A percentile compares a stretch with the other conserved stretches of the same genome.
These are phyloP conservation scores for Hartigia nigra DNA, from an alignment of 2,888 invertebrate genomes.

Conservation along the genomic window DNA sequence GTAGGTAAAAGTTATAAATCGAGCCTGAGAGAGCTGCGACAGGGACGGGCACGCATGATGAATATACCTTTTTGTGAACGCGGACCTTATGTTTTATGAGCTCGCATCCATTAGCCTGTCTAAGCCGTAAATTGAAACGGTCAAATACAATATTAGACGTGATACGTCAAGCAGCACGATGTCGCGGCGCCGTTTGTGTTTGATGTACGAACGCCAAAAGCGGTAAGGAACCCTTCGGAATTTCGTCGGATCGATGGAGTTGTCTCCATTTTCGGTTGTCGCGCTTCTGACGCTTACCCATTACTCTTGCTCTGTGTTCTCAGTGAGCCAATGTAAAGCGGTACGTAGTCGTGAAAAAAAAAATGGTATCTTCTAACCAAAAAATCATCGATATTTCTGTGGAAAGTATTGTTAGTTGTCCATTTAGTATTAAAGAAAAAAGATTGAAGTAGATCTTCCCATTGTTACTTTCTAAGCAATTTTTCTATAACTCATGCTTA, in stretches of 20 bases:
- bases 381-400: background rate
- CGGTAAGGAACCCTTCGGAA: conserved; percentile 8
- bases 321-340: conserved; percentile 28
- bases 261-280: conserved; percentile 10
- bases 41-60: conserved; percentile 27
- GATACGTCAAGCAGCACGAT: conserved; percentile 41
- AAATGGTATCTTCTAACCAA: background rate
- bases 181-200: conserved; percentile 40
- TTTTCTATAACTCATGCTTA: background rate
- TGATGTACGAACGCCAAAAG: conserved; percentile 23
- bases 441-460: no score
- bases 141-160: conserved; percentile 36
- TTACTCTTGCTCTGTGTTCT: conserved; percentile 15
- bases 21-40: conserved; percentile 28
- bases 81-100: conserved; percentile 43
- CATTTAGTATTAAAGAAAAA: background rate
- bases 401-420: background rate
- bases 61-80: conserved; percentile 29
- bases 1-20: conserved; percentile 30
- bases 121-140: conserved; percentile 43
- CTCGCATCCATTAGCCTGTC: conserved; percentile 43
- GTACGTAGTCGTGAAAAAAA: conserved; percentile 1
- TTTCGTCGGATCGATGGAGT: conserved; percentile 4
- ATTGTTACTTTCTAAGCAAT: background rate
- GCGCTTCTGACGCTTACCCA: background rate